Evolutionary conservation across 1,140 invertebrate genomes (phyloP).

Genomic region (Vanessa tameamea): DNA sequence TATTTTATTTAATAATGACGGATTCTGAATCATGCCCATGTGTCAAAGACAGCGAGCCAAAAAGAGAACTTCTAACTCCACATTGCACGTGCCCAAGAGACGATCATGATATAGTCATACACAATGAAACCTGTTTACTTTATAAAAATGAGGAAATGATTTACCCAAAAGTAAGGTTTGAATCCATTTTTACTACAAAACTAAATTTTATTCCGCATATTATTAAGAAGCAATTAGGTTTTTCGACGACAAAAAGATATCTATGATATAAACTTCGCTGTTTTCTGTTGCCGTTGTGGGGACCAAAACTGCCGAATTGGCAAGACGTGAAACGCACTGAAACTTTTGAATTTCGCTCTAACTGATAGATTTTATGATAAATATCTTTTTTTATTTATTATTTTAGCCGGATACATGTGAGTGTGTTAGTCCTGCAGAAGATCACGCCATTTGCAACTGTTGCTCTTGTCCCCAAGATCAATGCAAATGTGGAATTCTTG

Average conservation of each 20-base stretch:
- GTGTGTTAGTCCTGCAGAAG: conserved; percentile 41
- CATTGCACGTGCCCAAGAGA: conserved; percentile 51
- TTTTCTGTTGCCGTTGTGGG: too few species aligned
- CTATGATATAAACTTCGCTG: too few species aligned
- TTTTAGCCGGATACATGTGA: conserved; percentile 45
- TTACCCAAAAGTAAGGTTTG: conserved; percentile 49
- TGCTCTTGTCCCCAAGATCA: conserved; percentile 51
- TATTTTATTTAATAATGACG: conserved; percentile 12
- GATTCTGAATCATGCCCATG: conserved; percentile 37
- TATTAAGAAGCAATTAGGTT: too few species aligned
- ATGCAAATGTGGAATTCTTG: conserved; percentile 58
- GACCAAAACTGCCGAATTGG: too few species aligned
- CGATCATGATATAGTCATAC: conserved; percentile 53
- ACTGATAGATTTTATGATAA: too few species aligned
- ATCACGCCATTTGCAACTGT: conserved; percentile 50
- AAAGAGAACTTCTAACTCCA: conserved; percentile 20
- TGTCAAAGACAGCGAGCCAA: conserved; percentile 31
- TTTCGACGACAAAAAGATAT: too few species aligned
- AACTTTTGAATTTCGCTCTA: too few species aligned
- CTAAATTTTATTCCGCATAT: too few species aligned
- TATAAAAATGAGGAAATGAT: conserved; percentile 61
- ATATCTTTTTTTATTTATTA: background rate
- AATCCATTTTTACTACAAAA: conserved; percentile 9
- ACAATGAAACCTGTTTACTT: conserved; percentile 52
- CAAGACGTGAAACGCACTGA: too few species aligned